Percentiles rank a stretch among this genome's conserved stretches.
Evolutionary conservation across 2,113 vertebrate species (phyloP).

Genomic region (Marmota monax): DNA sequence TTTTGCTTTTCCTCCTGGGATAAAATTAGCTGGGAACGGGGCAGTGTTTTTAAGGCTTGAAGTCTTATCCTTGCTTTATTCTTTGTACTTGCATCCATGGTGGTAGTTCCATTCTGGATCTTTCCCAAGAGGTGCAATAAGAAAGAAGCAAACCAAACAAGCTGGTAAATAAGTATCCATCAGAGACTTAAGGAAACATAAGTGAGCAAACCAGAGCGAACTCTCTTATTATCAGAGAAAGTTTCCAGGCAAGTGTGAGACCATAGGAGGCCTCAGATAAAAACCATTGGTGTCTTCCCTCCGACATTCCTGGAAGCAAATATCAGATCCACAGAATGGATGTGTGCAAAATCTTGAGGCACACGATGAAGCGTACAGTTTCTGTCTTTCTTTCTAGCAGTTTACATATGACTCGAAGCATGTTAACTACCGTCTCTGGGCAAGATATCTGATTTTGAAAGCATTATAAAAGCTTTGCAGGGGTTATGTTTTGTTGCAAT

Average conservation of each 20-base stretch:
- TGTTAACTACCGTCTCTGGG: not conserved
- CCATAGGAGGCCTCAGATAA: not conserved
- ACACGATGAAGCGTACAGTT: not conserved
- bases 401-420: not conserved
- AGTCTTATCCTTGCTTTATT: constrained; percentile 38
- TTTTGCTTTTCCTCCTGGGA: constrained; percentile 62
- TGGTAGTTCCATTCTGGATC: not conserved
- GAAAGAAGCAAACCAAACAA: constrained; percentile 28
- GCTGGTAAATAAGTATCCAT: constrained; percentile 46
- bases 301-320: not conserved
- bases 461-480: not conserved
- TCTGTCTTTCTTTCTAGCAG: not conserved
- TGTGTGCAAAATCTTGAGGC: not conserved
- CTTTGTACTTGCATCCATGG: not conserved
- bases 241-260: constrained; percentile 21
- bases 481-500: not conserved
- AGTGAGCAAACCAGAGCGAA: not conserved
- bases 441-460: not conserved
- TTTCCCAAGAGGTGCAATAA: constrained; percentile 14
- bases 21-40: constrained; percentile 57
- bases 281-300: not conserved
- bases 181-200: not conserved
- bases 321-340: not conserved
- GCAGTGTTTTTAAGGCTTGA: constrained; percentile 12
- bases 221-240: constrained; percentile 32